These are phyloP conservation scores for Chascanopsetta lugubris DNA, from an alignment of 2,113 vertebrate species.

Conservation along the genomic window DNA sequence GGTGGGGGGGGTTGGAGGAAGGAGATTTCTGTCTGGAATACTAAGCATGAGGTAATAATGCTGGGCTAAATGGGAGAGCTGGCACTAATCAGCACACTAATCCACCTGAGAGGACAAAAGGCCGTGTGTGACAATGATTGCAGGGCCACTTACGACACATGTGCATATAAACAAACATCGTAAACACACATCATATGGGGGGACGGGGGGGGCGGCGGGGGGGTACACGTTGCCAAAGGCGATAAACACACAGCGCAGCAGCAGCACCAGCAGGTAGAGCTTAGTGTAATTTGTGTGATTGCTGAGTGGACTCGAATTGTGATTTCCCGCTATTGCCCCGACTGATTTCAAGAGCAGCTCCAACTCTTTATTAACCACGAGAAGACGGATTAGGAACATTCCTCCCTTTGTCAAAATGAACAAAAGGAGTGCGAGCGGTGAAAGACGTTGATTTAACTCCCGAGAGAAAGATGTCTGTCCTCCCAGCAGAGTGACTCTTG, in stretches of 20 bases:
- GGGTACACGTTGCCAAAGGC: constrained; percentile 8
- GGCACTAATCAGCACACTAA: constrained; percentile 71
- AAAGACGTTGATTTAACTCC: constrained; percentile 14
- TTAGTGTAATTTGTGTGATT: constrained; percentile 71
- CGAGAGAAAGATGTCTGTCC: neutral
- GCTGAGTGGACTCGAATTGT: constrained; percentile 67
- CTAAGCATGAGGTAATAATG: constrained; percentile 64
- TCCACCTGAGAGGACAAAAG: constrained; percentile 60
- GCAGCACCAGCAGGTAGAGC: constrained; percentile 17
- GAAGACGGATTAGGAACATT: constrained; percentile 28
- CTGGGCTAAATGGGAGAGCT: constrained; percentile 65
- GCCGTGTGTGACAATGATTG: constrained; percentile 67
- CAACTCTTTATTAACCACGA: constrained; percentile 46
- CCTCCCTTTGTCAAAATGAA: neutral
- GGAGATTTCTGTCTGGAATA: constrained; percentile 67
- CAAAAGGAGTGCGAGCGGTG: neutral
- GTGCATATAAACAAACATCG: constrained; percentile 24
- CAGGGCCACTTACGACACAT: constrained; percentile 34
- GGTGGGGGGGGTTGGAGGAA: constrained; percentile 29
- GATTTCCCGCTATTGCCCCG: constrained; percentile 58
- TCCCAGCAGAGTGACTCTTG: neutral
- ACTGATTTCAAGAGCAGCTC: constrained; percentile 11
- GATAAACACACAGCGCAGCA: constrained; percentile 4
- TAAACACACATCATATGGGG: constrained; percentile 10
- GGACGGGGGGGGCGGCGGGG: too few species aligned